phyloP scores from a whole-genome alignment of 2,888 invertebrate species.

The Cerceris ruficornis region DNA sequence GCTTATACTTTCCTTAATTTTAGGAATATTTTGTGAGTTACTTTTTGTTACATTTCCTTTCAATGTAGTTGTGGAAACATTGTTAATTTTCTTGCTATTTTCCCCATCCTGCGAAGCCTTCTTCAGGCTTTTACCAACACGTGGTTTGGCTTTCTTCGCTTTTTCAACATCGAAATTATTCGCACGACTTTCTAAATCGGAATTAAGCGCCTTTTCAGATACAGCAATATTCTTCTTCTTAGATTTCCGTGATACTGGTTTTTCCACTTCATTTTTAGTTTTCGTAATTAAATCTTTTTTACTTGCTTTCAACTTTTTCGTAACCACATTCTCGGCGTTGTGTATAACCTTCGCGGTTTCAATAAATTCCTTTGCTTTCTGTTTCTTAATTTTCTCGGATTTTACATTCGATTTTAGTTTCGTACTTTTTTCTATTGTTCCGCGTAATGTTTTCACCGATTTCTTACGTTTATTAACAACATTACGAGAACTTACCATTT shows the following conservation, averaged over 20 bases:
- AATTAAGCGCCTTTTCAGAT: not conserved
- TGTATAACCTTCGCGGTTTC: not conserved
- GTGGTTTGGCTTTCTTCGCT: not conserved
- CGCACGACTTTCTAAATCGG: not conserved
- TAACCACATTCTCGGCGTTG: not conserved
- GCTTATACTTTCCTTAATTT: not conserved
- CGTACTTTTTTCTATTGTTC: not conserved
- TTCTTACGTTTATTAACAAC: constrained; percentile 12
- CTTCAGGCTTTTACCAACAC: not conserved
- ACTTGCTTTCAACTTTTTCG: not conserved
- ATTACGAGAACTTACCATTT: constrained; percentile 22
- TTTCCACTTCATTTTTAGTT: not conserved
- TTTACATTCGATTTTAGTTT: not conserved
- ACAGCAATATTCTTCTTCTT: not conserved
- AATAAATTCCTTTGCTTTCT: not conserved
- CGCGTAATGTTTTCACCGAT: not conserved
- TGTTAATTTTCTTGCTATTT: not conserved
- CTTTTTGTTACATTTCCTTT: not conserved
- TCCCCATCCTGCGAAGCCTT: not conserved
- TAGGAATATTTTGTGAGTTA: not conserved
- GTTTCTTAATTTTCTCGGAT: not conserved
- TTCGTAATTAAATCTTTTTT: not conserved
- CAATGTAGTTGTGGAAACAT: not conserved
- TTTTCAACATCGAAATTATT: not conserved
- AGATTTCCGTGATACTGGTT: not conserved